Conservation (phyloP, 2,888 invertebrate genomes). For the Thera obeliscata region DNA sequence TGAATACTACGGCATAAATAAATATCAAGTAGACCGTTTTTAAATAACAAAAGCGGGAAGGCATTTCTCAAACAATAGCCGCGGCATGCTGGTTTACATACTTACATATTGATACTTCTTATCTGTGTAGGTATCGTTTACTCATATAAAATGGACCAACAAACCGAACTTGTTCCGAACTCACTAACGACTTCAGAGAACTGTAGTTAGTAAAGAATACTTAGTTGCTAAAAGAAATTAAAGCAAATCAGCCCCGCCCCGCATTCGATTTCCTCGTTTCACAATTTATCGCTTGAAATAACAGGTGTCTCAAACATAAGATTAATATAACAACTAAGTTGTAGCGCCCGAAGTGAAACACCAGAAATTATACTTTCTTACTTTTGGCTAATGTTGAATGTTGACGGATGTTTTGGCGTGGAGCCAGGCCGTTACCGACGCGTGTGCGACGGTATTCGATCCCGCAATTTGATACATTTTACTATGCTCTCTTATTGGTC, state of each 20-base stretch:
- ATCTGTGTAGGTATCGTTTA: conserved; percentile 9
- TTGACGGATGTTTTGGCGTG: conserved; percentile 54
- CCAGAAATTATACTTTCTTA: conserved; percentile 49
- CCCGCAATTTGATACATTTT: conserved; percentile 46
- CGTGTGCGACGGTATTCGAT: conserved; percentile 52
- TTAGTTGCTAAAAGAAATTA: conserved; percentile 29
- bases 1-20: conserved; percentile 26
- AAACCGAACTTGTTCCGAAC: conserved; percentile 24
- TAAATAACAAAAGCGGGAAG: conserved; percentile 21
- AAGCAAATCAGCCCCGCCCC: conserved; percentile 24
- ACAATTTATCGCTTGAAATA: conserved; percentile 34
- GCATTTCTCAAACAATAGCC: conserved; percentile 27
- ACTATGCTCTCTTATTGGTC: conserved; percentile 39
- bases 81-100: conserved; percentile 17
- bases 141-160: conserved; percentile 25
- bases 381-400: conserved; percentile 52
- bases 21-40: conserved; percentile 23
- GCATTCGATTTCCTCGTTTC: conserved; percentile 31
- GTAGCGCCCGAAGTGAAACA: conserved; percentile 35
- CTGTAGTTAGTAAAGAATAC: conserved; percentile 28
- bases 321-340: conserved; percentile 36
- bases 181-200: conserved; percentile 29
- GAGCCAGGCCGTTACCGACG: conserved; percentile 52
- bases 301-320: conserved; percentile 39
- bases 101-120: conserved; percentile 9